Conservation (phyloP, 1,140 invertebrate species). For the Saccostrea echinata region DNA sequence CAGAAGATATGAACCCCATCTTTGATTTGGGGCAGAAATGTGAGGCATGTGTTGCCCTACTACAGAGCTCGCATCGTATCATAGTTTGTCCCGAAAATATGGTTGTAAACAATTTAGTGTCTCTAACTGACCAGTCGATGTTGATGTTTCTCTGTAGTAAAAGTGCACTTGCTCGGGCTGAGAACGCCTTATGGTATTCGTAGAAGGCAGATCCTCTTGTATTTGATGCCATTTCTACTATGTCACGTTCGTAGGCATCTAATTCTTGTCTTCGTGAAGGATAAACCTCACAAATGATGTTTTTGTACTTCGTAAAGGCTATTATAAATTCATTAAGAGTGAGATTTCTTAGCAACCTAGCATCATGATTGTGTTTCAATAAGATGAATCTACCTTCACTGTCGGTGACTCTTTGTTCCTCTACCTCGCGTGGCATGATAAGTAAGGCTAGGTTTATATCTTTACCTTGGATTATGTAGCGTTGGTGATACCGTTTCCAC, state of each 20-base stretch:
- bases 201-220: slow-evolving; percentile 34
- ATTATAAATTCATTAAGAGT: background rate
- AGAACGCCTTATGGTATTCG: slow-evolving; percentile 49
- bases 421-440: background rate
- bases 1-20: no score
- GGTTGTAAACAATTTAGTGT: no score
- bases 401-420: no score
- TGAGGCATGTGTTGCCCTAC: no score
- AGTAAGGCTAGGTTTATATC: background rate
- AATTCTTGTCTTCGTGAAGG: slow-evolving; percentile 41
- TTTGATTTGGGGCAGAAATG: no score
- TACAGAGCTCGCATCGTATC: no score
- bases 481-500: background rate
- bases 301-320: slow-evolving; percentile 46
- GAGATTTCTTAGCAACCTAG: no score
- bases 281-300: slow-evolving; percentile 49
- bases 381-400: background rate
- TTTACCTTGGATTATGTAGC: background rate
- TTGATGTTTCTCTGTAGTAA: slow-evolving; percentile 32
- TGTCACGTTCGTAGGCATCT: slow-evolving; percentile 48
- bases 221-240: slow-evolving; percentile 46
- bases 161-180: slow-evolving; percentile 34
- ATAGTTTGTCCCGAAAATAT: no score
- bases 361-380: no score
- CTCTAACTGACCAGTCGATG: no score